Conservation (phyloP, 1,140 invertebrate genomes). For the Drosophila bocki region DNA sequence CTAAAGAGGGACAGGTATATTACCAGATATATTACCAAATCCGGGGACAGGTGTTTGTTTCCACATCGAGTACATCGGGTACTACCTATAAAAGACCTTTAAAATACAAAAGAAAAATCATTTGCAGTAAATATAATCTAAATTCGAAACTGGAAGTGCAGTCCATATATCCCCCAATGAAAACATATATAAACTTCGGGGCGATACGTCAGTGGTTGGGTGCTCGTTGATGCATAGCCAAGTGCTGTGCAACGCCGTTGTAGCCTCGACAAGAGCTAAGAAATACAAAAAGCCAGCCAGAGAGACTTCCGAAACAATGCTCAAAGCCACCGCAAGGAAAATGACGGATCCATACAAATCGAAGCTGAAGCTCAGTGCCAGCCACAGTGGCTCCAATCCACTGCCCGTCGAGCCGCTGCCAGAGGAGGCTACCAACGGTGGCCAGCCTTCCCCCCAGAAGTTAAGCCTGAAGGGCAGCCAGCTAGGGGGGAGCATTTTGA, state of each 20-base stretch:
- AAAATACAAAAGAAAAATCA: not conserved
- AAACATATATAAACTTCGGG: slow-evolving; percentile 40
- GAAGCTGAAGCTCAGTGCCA: slow-evolving; percentile 72
- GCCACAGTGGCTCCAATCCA: slow-evolving; percentile 22
- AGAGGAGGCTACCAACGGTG: slow-evolving; percentile 26
- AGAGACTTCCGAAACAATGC: slow-evolving; percentile 65
- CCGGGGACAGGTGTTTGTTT: slow-evolving; percentile 14
- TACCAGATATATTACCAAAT: slow-evolving; percentile 10
- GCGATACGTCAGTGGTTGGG: slow-evolving; percentile 31
- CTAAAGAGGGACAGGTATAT: not conserved
- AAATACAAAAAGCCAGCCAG: slow-evolving; percentile 13
- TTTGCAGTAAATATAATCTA: not conserved
- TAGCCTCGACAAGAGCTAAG: slow-evolving; percentile 42
- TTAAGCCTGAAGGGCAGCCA: slow-evolving; percentile 91
- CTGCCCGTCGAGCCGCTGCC: slow-evolving; percentile 26
- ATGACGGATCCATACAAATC: slow-evolving; percentile 70
- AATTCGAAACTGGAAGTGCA: slow-evolving; percentile 5
- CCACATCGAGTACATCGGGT: slow-evolving; percentile 4
- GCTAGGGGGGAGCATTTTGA: slow-evolving; percentile 92
- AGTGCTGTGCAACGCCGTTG: slow-evolving; percentile 52
- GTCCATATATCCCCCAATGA: slow-evolving; percentile 16
- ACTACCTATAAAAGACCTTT: not conserved
- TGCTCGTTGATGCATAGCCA: slow-evolving; percentile 63
- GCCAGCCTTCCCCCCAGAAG: slow-evolving; percentile 87
- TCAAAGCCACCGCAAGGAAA: slow-evolving; percentile 77